Percentiles rank a stretch among this genome's conserved stretches.
These are phyloP conservation scores for Phanerotoma sp. DNA, from an alignment of 2,888 invertebrate genomes.

Conservation along the genomic window DNA sequence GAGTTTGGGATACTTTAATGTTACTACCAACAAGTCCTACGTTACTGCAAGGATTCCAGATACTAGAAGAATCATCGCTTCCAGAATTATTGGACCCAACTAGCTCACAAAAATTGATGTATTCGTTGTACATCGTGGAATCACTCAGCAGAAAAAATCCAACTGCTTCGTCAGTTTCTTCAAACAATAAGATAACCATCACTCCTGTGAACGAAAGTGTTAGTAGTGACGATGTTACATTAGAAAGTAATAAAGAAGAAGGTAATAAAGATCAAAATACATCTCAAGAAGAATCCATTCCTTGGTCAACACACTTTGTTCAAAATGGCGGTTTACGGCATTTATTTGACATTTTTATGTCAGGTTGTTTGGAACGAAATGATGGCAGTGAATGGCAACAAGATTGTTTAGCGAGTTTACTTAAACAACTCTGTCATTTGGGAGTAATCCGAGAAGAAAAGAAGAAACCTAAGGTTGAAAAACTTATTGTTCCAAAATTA, in stretches of 20 bases:
- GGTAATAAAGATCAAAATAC: slow-evolving; percentile 44
- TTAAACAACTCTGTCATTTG: slow-evolving; percentile 83
- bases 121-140: slow-evolving; percentile 89
- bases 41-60: slow-evolving; percentile 80
- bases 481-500: slow-evolving; percentile 69
- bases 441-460: slow-evolving; percentile 66
- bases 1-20: slow-evolving; percentile 94
- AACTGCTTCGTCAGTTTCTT: slow-evolving; percentile 28
- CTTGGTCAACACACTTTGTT: slow-evolving; percentile 80
- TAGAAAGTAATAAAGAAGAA: too few species aligned
- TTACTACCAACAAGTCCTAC: slow-evolving; percentile 88
- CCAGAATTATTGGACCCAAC: slow-evolving; percentile 81
- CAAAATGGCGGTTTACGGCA: slow-evolving; percentile 85
- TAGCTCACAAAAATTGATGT: slow-evolving; percentile 93
- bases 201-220: slow-evolving; percentile 39
- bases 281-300: slow-evolving; percentile 28
- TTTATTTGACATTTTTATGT: slow-evolving; percentile 90
- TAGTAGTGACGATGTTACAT: slow-evolving; percentile 38
- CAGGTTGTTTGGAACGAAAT: slow-evolving; percentile 69
- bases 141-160: slow-evolving; percentile 61
- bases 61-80: slow-evolving; percentile 68
- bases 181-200: slow-evolving; percentile 30
- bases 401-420: slow-evolving; percentile 84
- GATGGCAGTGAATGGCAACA: slow-evolving; percentile 92
- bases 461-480: slow-evolving; percentile 61